Conservation (phyloP, 2,888 invertebrate genomes). For the Ornithoptera priamus region DNA sequence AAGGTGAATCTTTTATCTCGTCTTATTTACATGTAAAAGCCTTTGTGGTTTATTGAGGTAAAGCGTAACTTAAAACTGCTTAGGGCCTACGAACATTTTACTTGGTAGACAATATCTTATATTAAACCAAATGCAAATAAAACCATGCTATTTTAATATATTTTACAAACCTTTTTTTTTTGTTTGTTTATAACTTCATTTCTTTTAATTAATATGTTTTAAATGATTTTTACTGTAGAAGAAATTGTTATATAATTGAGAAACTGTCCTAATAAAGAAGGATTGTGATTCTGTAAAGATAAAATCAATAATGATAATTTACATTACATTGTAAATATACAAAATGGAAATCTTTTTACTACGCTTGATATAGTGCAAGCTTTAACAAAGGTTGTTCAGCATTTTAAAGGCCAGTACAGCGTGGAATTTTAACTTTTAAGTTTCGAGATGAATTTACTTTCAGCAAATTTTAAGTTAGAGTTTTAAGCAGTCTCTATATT, state of each 20-base stretch:
- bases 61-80: conserved; percentile 3
- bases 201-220: too few species aligned
- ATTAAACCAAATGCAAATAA: not conserved
- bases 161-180: not conserved
- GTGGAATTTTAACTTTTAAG: not conserved
- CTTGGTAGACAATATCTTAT: not conserved
- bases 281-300: too few species aligned
- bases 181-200: too few species aligned
- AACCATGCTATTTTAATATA: not conserved
- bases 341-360: not conserved
- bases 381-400: not conserved
- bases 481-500: not conserved
- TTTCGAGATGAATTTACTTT: not conserved
- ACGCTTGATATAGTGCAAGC: not conserved
- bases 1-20: not conserved
- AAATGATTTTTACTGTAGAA: too few species aligned
- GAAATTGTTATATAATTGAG: too few species aligned
- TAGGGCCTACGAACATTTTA: not conserved
- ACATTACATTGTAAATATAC: not conserved
- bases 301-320: too few species aligned
- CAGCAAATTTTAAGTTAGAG: not conserved
- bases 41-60: conserved; percentile 13
- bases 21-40: conserved; percentile 22
- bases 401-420: not conserved
- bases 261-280: too few species aligned